Conservation (phyloP, 2,113 vertebrate species). For the Spheniscus mendiculus region DNA sequence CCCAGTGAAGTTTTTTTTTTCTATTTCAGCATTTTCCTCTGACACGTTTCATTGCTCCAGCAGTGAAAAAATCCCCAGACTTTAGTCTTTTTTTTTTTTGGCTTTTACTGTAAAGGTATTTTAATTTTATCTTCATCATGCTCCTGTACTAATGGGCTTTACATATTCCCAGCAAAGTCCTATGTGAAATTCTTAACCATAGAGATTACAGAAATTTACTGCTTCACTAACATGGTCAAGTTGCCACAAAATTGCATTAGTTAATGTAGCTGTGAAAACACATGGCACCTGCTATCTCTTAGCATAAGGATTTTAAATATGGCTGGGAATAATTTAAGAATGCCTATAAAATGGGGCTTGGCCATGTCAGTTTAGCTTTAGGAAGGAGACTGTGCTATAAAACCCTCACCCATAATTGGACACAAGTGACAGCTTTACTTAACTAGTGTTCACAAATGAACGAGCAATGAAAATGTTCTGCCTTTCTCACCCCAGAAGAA, state of each 20-base stretch:
- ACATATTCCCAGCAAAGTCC: conserved; percentile 32
- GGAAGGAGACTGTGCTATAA: conserved; percentile 22
- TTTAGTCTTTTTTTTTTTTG: not conserved
- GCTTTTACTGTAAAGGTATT: not conserved
- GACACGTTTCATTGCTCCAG: not conserved
- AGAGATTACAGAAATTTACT: conserved; percentile 61
- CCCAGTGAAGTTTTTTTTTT: not conserved
- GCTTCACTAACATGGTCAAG: conserved; percentile 51
- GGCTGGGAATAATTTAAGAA: conserved; percentile 47
- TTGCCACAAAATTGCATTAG: conserved; percentile 65
- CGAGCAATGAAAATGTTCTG: conserved; percentile 45
- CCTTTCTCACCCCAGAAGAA: conserved; percentile 46
- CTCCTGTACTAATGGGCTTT: conserved; percentile 33
- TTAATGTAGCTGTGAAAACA: conserved; percentile 59
- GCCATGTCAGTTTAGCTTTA: conserved; percentile 26
- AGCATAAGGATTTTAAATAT: conserved; percentile 50
- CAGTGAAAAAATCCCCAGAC: not conserved
- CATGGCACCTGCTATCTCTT: conserved; percentile 37
- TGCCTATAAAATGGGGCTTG: conserved; percentile 25
- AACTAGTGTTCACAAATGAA: conserved; percentile 57
- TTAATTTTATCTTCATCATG: conserved; percentile 39
- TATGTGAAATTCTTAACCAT: conserved; percentile 51
- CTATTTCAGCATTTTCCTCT: not conserved
- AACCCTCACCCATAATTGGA: conserved; percentile 56
- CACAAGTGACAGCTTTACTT: conserved; percentile 59